These are phyloP conservation scores for Galaxea fascicularis DNA, from an alignment of 92 coral and sea anemone species.

Conservation along the genomic window DNA sequence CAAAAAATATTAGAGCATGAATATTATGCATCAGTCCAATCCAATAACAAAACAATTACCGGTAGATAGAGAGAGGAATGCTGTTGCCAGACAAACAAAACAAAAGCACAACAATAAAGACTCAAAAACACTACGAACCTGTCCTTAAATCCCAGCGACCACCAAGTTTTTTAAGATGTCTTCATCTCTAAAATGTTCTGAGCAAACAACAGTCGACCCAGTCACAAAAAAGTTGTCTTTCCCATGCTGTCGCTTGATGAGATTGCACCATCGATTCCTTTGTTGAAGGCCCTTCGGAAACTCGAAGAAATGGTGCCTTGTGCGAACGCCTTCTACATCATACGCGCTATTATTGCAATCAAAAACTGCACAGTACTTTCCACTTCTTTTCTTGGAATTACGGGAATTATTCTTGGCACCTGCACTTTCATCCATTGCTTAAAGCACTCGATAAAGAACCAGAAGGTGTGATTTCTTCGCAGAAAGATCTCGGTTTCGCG, in stretches of 20 bases:
- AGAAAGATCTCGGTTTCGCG: too few species aligned
- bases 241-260: slow-evolving; percentile 10
- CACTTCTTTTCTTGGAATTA: not conserved
- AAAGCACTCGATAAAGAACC: too few species aligned
- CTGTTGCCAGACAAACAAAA: not conserved
- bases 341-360: not conserved
- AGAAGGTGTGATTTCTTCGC: too few species aligned
- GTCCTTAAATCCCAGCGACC: slow-evolving; percentile 25
- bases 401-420: not conserved
- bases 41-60: too few species aligned
- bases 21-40: too few species aligned
- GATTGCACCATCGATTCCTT: not conserved
- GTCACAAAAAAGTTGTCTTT: slow-evolving; percentile 4
- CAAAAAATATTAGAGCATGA: too few species aligned
- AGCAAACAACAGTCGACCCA: slow-evolving; percentile 4
- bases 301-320: not conserved
- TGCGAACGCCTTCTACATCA: not conserved
- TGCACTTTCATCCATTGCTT: not conserved
- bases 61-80: too few species aligned
- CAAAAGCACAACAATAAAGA: not conserved
- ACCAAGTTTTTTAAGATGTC: not conserved
- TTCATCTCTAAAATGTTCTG: slow-evolving; percentile 1
- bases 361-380: not conserved
- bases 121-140: not conserved
- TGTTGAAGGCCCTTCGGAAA: not conserved